Conservation (phyloP, 2,797 vertebrate genomes). For the Eutrigla gurnardus region DNA sequence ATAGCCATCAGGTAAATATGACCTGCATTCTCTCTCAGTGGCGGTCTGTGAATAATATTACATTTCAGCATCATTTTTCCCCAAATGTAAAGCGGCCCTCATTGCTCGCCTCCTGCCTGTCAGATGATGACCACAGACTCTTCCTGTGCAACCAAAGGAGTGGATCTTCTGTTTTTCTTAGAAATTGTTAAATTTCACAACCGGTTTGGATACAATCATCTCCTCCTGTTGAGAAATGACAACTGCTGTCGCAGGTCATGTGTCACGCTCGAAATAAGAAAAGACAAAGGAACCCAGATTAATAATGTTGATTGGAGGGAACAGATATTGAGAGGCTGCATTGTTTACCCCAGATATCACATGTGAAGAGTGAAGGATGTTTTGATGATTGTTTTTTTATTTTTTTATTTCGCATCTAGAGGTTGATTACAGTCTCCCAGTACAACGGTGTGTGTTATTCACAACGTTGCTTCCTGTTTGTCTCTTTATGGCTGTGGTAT, state of each 20-base stretch:
- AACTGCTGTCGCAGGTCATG: background rate
- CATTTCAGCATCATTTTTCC: background rate
- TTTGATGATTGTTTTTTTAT: background rate
- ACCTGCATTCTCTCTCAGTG: background rate
- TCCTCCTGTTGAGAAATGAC: conserved; percentile 59
- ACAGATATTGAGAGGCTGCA: background rate
- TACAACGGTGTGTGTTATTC: conserved; percentile 45
- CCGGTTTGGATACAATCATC: conserved; percentile 32
- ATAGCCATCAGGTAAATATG: background rate
- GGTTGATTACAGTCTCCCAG: conserved; percentile 24
- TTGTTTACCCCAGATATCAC: conserved; percentile 13
- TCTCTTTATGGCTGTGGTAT: conserved; percentile 60
- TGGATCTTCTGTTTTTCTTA: conserved; percentile 39
- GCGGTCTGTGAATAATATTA: background rate
- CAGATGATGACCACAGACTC: conserved; percentile 18
- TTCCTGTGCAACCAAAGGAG: conserved; percentile 19
- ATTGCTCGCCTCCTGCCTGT: background rate
- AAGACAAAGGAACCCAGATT: background rate
- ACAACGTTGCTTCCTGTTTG: conserved; percentile 80
- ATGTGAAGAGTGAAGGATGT: background rate
- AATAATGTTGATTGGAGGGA: background rate
- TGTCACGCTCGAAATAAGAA: background rate
- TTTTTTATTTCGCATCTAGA: conserved; percentile 10
- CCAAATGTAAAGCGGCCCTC: background rate
- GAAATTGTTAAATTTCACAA: conserved; percentile 65